Base-by-base conservation (phyloP, 1,140 invertebrate genomes). In the Pygmarrhopalites habei region DNA sequence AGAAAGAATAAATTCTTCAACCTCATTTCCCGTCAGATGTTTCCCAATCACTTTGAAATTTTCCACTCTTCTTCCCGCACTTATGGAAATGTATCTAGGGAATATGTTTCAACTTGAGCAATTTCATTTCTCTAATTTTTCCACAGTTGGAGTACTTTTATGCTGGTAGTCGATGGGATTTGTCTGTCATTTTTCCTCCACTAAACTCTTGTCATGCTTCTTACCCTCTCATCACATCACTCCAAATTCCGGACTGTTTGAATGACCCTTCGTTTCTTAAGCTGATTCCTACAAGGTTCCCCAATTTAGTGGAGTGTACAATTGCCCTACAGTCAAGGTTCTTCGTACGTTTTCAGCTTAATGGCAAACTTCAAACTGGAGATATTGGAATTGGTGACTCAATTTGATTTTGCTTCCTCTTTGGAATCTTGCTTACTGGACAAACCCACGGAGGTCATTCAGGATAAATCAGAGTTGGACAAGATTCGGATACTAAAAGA, bases 381-480 rank as follows among this genome's bases (percentile, higher is more conserved):
- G 58, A 44, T 58, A 29, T 32, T 68, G 4, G 44, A 52, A 30
- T 51, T 68, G 21, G 64, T 64, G 29, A 68, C 66, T 10, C 62
- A 64, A 25, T 68, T 68, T 62, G 66, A 68, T 39, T 68, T 68
- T 55, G 51, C 57, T 41, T 52, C 57, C 14, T 60, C 62, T 4
- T 17, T 68, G 47, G 66, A 68, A 32, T 57, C 58, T 1, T 64
- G 62, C 49, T 28, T 68, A 1, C 25, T 64, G 15, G 57, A 51
- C 14, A 21, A 39, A 12, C 32, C 51, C 15, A 43, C 56, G 1
- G 32, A 57, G 0, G 41, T 53, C 15, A 15, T 55, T 17, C 19
- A 56, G 19, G 56, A 41, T 23, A n/a, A 32, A 12, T 1, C 26
- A 15, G 58, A 56, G 39, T 52, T 53, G 5, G 30, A 30, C 25